phyloP scores from a whole-genome alignment of 2,113 vertebrate genomes.

The Enhydra lutris region DNA sequence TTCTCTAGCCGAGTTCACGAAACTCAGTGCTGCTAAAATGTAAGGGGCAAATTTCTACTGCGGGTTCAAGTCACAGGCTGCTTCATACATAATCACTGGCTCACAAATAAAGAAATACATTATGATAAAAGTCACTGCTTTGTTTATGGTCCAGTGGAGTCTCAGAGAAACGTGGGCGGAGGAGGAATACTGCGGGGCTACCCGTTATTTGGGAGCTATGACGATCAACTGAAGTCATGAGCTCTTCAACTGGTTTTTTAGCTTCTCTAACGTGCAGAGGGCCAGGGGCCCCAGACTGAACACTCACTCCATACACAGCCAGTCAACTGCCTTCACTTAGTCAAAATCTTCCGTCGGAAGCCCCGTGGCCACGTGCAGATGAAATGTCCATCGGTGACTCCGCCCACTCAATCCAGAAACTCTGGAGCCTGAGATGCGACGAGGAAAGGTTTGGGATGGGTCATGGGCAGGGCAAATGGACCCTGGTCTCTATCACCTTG shows the following conservation, averaged over 20 bases:
- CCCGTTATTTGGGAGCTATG: background rate
- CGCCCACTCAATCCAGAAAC: no score
- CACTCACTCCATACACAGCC: background rate
- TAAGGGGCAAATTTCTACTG: background rate
- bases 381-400: no score
- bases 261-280: background rate
- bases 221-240: background rate
- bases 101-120: background rate
- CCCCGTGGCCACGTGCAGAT: background rate
- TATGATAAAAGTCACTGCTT: background rate
- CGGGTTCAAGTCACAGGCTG: background rate
- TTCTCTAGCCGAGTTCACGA: background rate
- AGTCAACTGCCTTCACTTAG: background rate
- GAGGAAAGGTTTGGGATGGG: background rate
- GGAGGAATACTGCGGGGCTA: background rate
- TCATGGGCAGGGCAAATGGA: accelerated
- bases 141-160: background rate
- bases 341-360: no score
- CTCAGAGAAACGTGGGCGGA: background rate
- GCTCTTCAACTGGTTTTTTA: no score
- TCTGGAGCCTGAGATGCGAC: no score
- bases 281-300: accelerated
- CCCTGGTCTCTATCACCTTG: background rate
- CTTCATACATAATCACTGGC: background rate
- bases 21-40: background rate